Evolutionary conservation across 2,888 invertebrate genomes (phyloP).

Genomic region (Craniophora ligustri): DNA sequence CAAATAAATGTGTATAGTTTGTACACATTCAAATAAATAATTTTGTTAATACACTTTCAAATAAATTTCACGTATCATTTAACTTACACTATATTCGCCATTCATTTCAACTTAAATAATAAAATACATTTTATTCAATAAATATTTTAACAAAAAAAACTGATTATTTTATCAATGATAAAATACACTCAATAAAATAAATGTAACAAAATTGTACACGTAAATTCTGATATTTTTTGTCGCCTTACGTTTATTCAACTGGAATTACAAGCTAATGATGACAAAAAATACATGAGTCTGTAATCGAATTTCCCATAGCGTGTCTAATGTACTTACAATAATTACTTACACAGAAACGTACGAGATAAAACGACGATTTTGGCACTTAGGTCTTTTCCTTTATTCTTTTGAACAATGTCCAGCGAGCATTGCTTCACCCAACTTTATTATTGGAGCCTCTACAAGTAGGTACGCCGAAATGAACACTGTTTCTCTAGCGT

Average conservation of each 20-base stretch:
- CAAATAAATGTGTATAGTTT: not conserved
- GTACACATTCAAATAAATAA: too few species aligned
- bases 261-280: constrained; percentile 26
- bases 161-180: constrained; percentile 20
- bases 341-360: constrained; percentile 55
- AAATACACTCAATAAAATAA: constrained; percentile 7
- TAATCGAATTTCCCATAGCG: constrained; percentile 42
- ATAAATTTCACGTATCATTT: too few species aligned
- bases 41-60: too few species aligned
- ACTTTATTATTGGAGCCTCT: constrained; percentile 30
- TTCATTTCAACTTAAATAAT: too few species aligned
- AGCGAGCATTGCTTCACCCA: constrained; percentile 46
- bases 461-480: constrained; percentile 27
- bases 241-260: constrained; percentile 16
- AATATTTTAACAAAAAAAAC: not conserved
- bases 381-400: constrained; percentile 79
- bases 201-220: not conserved
- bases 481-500: constrained; percentile 6
- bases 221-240: not conserved
- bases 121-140: too few species aligned
- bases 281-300: constrained; percentile 14
- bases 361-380: constrained; percentile 71
- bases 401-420: constrained; percentile 44
- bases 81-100: too few species aligned
- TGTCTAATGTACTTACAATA: constrained; percentile 56